These are phyloP conservation scores for Parus major DNA, from an alignment of 2,113 vertebrate species.

Conservation along the genomic window DNA sequence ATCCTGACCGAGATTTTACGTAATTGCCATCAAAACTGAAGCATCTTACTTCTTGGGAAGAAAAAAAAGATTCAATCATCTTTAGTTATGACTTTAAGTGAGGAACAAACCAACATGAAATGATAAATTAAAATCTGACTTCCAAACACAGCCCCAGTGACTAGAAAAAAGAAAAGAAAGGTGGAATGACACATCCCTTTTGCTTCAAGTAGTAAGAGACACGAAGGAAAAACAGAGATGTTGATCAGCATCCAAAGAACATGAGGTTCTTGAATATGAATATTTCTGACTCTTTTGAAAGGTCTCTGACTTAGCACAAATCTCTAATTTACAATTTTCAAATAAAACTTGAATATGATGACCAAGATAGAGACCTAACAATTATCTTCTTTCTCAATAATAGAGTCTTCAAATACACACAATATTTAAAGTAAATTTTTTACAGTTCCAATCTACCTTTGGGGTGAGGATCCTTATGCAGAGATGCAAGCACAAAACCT, in stretches of 20 bases:
- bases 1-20: not conserved
- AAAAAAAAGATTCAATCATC: not conserved
- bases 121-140: not conserved
- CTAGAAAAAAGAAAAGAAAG: not conserved
- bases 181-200: slow-evolving; percentile 10
- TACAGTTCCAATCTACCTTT: not conserved
- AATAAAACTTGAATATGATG: not conserved
- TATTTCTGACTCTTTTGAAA: slow-evolving; percentile 33
- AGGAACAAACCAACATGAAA: not conserved
- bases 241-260: slow-evolving; percentile 35
- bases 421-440: not conserved
- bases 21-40: not conserved
- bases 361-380: not conserved
- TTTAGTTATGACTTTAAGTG: not conserved
- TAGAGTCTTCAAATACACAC: not conserved
- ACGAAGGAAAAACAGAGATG: not conserved
- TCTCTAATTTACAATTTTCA: not conserved
- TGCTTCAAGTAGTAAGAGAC: not conserved
- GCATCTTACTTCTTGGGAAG: not conserved
- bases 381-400: not conserved
- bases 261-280: not conserved
- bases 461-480: not conserved
- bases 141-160: not conserved
- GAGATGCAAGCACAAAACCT: not conserved
- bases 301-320: slow-evolving; percentile 1